Percentiles rank a stretch among this genome's conserved stretches.
Evolutionary conservation across 2,113 vertebrate species (phyloP).

Genomic region (Phalacrocorax pelagicus): DNA sequence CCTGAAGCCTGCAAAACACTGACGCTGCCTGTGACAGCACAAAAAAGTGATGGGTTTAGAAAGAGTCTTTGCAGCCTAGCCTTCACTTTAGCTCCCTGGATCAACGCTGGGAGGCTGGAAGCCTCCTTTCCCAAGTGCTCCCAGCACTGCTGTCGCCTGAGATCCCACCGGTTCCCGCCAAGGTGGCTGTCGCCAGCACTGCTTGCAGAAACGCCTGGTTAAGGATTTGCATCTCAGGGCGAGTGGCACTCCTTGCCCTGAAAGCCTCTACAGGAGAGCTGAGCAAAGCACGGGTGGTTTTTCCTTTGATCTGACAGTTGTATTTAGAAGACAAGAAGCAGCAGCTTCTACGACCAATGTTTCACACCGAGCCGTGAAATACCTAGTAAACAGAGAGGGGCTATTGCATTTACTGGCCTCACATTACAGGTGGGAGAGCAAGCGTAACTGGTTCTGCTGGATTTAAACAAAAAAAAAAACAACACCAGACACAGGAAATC

Average conservation of each 20-base stretch:
- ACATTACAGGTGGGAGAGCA: background rate
- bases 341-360: background rate
- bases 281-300: background rate
- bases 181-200: background rate
- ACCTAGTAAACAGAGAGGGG: background rate
- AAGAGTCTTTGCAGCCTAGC: background rate
- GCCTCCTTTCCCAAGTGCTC: background rate
- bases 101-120: background rate
- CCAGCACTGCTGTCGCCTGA: background rate
- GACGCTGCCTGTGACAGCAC: background rate
- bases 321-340: background rate
- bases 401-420: background rate
- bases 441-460: slow-evolving; percentile 37
- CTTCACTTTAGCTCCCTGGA: background rate
- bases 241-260: background rate
- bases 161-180: background rate
- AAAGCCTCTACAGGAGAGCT: background rate
- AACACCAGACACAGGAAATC: background rate
- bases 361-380: background rate
- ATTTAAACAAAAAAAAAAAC: background rate
- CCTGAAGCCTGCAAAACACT: background rate
- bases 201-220: background rate
- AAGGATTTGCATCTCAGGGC: background rate
- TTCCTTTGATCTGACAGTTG: slow-evolving; percentile 7
- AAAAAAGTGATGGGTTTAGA: background rate